phyloP scores from a whole-genome alignment of 2,797 vertebrate genomes.

The Perodicticus potto region DNA sequence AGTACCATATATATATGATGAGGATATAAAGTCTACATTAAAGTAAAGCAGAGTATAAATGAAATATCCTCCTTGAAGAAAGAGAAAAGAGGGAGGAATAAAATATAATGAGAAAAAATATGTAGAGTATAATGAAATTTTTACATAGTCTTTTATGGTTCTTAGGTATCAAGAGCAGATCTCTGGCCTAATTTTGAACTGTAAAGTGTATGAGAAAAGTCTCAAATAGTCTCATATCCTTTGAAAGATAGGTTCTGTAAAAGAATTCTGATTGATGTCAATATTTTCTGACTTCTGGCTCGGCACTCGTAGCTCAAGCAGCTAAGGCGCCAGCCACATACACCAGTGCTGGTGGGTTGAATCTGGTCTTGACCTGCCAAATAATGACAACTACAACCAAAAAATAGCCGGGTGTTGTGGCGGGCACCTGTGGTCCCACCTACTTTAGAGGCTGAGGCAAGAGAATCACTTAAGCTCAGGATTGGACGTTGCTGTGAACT shows the following conservation, averaged over 20 bases:
- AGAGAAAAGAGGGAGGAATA: not conserved
- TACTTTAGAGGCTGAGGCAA: no score
- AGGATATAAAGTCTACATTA: not conserved
- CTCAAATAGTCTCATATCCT: not conserved
- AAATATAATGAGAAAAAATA: conserved; percentile 60
- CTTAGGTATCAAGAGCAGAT: conserved; percentile 33
- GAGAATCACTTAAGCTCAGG: no score
- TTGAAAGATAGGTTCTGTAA: conserved; percentile 41
- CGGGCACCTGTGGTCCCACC: no score
- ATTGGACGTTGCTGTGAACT: no score
- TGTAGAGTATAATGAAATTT: not conserved
- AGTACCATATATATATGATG: not conserved
- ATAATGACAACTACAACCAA: no score
- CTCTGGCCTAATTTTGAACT: conserved; percentile 47
- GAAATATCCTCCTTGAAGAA: not conserved
- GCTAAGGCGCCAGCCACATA: no score
- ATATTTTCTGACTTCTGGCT: conserved; percentile 31
- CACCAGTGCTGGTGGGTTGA: no score
- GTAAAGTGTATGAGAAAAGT: not conserved
- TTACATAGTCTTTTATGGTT: not conserved
- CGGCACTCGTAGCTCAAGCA: no score
- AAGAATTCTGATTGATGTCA: not conserved
- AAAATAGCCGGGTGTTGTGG: no score
- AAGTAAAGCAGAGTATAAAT: conserved; percentile 44
- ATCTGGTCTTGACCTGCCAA: no score